Evolutionary conservation across 2,113 vertebrate genomes (phyloP).

Genomic region (Isichthys henryi): DNA sequence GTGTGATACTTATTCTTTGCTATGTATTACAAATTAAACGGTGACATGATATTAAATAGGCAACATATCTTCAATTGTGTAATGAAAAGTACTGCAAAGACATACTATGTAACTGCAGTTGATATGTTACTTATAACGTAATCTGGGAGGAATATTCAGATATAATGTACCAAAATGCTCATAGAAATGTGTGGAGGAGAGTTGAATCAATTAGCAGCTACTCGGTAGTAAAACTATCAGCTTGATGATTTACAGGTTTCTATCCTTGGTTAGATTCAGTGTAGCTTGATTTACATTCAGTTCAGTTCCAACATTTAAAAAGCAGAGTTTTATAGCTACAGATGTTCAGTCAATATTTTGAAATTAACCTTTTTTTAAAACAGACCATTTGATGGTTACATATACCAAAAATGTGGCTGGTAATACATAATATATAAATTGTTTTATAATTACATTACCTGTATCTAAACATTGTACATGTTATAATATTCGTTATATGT

Average conservation of each 20-base stretch:
- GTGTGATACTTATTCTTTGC: slow-evolving; percentile 35
- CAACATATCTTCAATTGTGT: neutral
- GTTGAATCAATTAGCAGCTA: neutral
- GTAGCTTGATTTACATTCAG: neutral
- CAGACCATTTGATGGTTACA: neutral
- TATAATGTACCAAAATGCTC: neutral
- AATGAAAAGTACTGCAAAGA: neutral
- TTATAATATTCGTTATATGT: neutral
- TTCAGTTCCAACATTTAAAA: neutral
- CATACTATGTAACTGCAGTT: neutral
- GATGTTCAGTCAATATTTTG: slow-evolving; percentile 3
- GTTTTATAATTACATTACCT: slow-evolving; percentile 6
- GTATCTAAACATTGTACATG: slow-evolving; percentile 18
- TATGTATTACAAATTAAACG: slow-evolving; percentile 4
- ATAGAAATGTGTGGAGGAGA: neutral
- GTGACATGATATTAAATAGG: neutral
- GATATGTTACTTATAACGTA: neutral
- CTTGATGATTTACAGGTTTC: neutral
- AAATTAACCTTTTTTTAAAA: neutral
- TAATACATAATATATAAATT: slow-evolving; percentile 1
- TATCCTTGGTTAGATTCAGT: neutral
- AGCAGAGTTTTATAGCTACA: slow-evolving; percentile 3
- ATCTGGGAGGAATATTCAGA: neutral
- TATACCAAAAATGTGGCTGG: neutral
- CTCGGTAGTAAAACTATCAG: neutral